These are phyloP conservation scores for Sus cebifrons DNA, from an alignment of 2,797 vertebrate genomes.

Conservation along the genomic window DNA sequence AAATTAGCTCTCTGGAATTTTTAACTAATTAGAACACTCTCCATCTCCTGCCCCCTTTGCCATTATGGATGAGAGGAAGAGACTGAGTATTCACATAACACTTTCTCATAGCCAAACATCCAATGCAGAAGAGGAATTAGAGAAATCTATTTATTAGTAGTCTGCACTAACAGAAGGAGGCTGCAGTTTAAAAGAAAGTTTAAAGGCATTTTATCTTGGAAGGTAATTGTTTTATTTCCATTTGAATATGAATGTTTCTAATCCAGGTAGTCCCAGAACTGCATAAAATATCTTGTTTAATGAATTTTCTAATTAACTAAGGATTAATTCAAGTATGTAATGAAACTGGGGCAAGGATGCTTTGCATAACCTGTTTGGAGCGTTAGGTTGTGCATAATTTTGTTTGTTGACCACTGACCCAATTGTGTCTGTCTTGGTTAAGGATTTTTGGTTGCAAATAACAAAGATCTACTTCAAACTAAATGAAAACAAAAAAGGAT, in stretches of 20 bases:
- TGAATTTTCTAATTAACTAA: slow-evolving; percentile 63
- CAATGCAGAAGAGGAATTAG: slow-evolving; percentile 6
- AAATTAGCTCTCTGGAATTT: slow-evolving; percentile 45
- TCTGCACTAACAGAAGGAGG: neutral
- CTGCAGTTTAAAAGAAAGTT: slow-evolving; percentile 8
- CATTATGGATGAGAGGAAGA: slow-evolving; percentile 50
- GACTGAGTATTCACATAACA: slow-evolving; percentile 2
- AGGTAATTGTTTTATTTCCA: slow-evolving; percentile 48
- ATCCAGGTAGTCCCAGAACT: slow-evolving; percentile 34
- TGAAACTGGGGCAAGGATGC: slow-evolving; percentile 19
- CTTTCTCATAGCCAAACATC: neutral
- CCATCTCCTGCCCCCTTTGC: slow-evolving; percentile 27
- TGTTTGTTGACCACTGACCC: slow-evolving; percentile 34
- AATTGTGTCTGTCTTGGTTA: slow-evolving; percentile 57
- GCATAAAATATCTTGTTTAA: slow-evolving; percentile 53
- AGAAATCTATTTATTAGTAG: slow-evolving; percentile 55
- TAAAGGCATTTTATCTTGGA: slow-evolving; percentile 55
- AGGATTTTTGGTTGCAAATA: slow-evolving; percentile 60
- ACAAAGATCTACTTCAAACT: slow-evolving; percentile 33
- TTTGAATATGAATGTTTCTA: slow-evolving; percentile 60
- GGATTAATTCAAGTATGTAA: slow-evolving; percentile 37
- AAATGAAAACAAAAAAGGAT: slow-evolving; percentile 37
- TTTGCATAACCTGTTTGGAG: slow-evolving; percentile 46
- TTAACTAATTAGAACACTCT: slow-evolving; percentile 53
- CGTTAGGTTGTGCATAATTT: slow-evolving; percentile 46